Percentiles rank a stretch among this genome's conserved stretches.
These are phyloP conservation scores for Lathamus discolor DNA, from an alignment of 2,113 vertebrate genomes.

Conservation along the genomic window DNA sequence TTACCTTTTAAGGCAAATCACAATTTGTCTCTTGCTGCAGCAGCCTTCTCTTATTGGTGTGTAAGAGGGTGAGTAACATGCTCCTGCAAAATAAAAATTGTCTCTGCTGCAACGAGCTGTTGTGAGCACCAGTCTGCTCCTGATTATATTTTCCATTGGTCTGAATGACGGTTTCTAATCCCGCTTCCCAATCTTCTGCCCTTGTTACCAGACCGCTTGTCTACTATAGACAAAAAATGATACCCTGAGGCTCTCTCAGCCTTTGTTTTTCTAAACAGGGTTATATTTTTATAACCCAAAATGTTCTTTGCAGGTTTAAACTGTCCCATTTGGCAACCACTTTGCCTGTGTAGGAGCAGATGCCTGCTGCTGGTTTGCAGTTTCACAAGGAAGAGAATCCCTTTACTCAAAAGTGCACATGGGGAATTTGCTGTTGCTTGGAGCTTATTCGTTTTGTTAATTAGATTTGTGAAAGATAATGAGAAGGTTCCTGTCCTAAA, in stretches of 20 bases:
- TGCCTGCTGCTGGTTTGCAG: background rate
- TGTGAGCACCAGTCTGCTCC: background rate
- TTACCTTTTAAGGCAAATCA: background rate
- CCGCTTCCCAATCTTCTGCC: background rate
- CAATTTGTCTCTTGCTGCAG: background rate
- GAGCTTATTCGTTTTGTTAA: constrained; percentile 33
- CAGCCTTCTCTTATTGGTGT: background rate
- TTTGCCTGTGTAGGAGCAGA: background rate
- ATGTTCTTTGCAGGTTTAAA: background rate
- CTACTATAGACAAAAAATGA: background rate
- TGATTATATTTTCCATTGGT: background rate
- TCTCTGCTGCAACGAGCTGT: background rate
- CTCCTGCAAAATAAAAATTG: background rate
- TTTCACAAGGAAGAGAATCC: background rate
- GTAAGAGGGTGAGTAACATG: background rate
- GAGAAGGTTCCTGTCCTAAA: constrained; percentile 27
- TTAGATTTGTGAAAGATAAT: constrained; percentile 39
- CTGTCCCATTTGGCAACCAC: background rate
- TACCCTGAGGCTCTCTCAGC: background rate
- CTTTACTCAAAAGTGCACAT: background rate
- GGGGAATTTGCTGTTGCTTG: background rate
- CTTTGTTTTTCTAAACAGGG: background rate
- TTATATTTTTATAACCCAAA: background rate
- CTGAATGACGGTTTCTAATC: background rate
- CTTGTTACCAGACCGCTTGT: background rate